Conservation (phyloP, 2,888 invertebrate genomes). For the Eilema sororculum region DNA sequence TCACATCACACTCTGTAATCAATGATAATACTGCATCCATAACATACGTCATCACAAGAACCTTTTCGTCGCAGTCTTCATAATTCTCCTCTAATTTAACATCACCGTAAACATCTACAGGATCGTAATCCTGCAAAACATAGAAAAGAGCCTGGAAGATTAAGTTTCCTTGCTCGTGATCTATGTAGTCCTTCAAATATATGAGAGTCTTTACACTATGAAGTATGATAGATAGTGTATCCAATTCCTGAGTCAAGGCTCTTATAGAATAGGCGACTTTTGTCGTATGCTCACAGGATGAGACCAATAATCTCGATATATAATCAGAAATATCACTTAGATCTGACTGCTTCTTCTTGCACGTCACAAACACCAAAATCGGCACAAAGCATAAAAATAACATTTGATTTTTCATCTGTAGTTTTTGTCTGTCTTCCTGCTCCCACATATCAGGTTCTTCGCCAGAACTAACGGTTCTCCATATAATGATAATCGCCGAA, state of each 20-base stretch:
- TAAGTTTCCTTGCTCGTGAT: slow-evolving; percentile 88
- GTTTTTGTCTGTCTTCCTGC: slow-evolving; percentile 53
- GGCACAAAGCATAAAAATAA: slow-evolving; percentile 89
- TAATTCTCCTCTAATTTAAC: slow-evolving; percentile 54
- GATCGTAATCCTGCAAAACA: slow-evolving; percentile 86
- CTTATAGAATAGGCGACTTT: slow-evolving; percentile 88
- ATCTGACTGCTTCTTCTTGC: slow-evolving; percentile 47
- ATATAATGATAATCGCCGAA: slow-evolving; percentile 68
- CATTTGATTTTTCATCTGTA: slow-evolving; percentile 87
- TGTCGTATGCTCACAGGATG: slow-evolving; percentile 88
- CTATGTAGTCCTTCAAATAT: slow-evolving; percentile 86
- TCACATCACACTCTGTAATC: slow-evolving; percentile 90
- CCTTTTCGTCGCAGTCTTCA: slow-evolving; percentile 69
- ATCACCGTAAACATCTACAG: slow-evolving; percentile 59
- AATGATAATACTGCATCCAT: slow-evolving; percentile 89
- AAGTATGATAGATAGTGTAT: slow-evolving; percentile 77
- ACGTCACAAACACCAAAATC: slow-evolving; percentile 75
- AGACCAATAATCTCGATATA: slow-evolving; percentile 87
- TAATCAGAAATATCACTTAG: slow-evolving; percentile 86
- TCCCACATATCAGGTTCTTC: slow-evolving; percentile 53
- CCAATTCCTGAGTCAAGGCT: slow-evolving; percentile 81
- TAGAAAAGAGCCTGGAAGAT: slow-evolving; percentile 89
- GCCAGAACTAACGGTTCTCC: slow-evolving; percentile 63
- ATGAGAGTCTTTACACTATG: slow-evolving; percentile 87
- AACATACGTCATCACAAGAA: slow-evolving; percentile 88